Percentiles rank a stretch among this genome's conserved stretches.
These are phyloP conservation scores for Gadus chalcogrammus DNA, from an alignment of 2,113 vertebrate species.

Conservation along the genomic window DNA sequence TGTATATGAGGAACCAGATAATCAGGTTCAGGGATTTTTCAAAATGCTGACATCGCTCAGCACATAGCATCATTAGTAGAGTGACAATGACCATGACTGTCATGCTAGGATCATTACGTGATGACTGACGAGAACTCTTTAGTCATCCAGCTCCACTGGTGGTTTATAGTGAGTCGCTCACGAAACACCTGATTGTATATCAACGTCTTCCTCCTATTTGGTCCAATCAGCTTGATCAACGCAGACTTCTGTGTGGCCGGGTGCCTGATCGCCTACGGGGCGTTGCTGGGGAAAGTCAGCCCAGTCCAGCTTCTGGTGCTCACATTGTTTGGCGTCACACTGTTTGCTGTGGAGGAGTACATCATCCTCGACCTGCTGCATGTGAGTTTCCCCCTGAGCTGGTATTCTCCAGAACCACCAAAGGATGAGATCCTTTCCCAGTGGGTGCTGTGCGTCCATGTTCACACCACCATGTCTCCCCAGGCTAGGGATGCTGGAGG, in stretches of 20 bases:
- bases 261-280: conserved; percentile 91
- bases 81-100: background rate
- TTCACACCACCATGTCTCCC: conserved; percentile 4
- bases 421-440: too few relatives aligned
- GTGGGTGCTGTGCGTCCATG: background rate
- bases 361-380: conserved; percentile 85
- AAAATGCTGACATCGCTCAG: too few relatives aligned
- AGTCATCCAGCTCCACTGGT: too few relatives aligned
- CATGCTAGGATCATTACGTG: background rate
- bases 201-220: background rate
- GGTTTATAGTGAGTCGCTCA: too few relatives aligned
- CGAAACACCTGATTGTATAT: too few relatives aligned
- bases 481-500: conserved; percentile 92
- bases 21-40: too few relatives aligned
- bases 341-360: conserved; percentile 89
- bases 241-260: conserved; percentile 94
- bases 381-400: conserved; percentile 69
- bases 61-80: background rate
- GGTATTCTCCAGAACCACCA: too few relatives aligned
- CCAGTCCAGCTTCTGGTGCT: conserved; percentile 88
- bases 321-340: conserved; percentile 88
- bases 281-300: conserved; percentile 90
- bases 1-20: too few relatives aligned
- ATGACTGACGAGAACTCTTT: too few relatives aligned
- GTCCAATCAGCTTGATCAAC: conserved; percentile 82